phyloP scores from a whole-genome alignment of 2,888 invertebrate species.

The Antheraea yamamai region DNA sequence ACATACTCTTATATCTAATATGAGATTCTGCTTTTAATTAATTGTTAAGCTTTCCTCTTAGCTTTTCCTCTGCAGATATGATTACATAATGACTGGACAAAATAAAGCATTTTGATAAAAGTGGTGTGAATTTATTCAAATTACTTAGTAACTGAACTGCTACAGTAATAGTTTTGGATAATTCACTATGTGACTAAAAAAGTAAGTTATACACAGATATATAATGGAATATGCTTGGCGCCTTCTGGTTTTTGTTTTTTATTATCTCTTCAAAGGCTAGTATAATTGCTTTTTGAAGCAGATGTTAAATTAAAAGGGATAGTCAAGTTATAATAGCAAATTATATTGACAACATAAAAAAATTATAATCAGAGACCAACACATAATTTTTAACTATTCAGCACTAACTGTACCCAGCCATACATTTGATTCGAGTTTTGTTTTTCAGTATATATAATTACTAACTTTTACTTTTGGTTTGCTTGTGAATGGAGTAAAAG shows the following conservation, averaged over 20 bases:
- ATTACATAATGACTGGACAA: no score
- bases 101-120: background rate
- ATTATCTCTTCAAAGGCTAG: background rate
- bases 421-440: no score
- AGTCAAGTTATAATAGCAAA: background rate
- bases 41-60: no score
- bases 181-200: background rate
- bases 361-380: background rate
- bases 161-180: background rate
- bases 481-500: no score
- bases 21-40: no score
- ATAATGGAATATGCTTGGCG: background rate
- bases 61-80: no score
- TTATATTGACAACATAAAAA: background rate
- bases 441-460: no score
- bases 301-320: no score
- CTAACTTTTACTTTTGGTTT: no score
- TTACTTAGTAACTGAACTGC: background rate
- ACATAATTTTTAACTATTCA: background rate
- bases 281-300: background rate
- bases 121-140: background rate
- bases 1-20: no score
- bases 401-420: no score
- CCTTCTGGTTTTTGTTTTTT: background rate
- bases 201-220: background rate